These are phyloP conservation scores for Caenorhabditis doughertyi DNA, from an alignment of 2,888 invertebrate species.

Conservation along the genomic window DNA sequence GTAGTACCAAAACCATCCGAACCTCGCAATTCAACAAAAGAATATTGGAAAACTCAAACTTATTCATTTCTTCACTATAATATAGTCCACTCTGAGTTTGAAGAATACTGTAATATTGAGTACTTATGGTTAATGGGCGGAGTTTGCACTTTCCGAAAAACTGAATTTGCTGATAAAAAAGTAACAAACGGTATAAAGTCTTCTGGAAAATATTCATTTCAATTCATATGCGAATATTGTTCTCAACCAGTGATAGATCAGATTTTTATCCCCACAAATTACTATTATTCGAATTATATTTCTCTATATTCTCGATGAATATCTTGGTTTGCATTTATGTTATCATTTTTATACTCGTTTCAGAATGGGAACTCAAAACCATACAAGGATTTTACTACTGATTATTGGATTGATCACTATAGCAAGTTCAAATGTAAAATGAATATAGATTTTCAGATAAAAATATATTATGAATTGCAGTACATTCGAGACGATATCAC, in stretches of 20 bases:
- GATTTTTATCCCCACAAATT: no score
- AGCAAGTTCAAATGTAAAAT: constrained; percentile 42
- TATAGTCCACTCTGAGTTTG: no score
- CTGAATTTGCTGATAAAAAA: constrained; percentile 25
- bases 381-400: constrained; percentile 40
- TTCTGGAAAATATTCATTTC: constrained; percentile 11
- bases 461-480: constrained; percentile 37
- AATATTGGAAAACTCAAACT: no score
- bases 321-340: no score
- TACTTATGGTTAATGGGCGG: constrained; percentile 38
- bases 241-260: no score
- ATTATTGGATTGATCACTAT: constrained; percentile 56
- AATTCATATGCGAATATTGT: no score
- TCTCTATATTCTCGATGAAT: no score
- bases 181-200: constrained; percentile 49
- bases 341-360: no score
- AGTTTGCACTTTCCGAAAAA: constrained; percentile 36
- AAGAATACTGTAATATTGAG: constrained; percentile 45
- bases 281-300: no score
- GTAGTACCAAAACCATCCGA: no score
- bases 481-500: constrained; percentile 73
- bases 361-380: constrained; percentile 58
- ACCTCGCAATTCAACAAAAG: no score
- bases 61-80: no score
- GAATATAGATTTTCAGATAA: neutral